Base-by-base conservation (phyloP, 2,113 vertebrate species). In the Myotis davidii region DNA sequence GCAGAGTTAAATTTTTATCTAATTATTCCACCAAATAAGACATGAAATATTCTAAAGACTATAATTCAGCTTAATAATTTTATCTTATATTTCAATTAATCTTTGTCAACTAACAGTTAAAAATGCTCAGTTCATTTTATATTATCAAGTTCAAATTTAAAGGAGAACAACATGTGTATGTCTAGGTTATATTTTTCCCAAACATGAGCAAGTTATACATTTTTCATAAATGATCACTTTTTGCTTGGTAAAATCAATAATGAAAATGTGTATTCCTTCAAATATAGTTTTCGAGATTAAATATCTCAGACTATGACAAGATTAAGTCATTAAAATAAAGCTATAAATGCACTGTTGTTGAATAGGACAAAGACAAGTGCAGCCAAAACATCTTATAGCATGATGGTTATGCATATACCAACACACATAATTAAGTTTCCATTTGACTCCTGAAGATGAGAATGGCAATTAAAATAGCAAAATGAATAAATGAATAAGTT, bases 381-480 rank as follows among this genome's bases (percentile, higher is more conserved):
- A n/a, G 76, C 54, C 70, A 84, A 79, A 96, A 94, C 72, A 76
- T 89, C 83, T 59, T 94, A 67, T 94, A 94, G 88, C 69, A 97
- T 91, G 88, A 92, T 93, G 83, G 96, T 93, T 91, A 73, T 67
- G 87, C 50, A 39, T 84, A 94, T 23, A 95, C 70, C 85, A 93
- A 93, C 65, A 87, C n/a, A 37, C 79, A 48, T 89, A 85, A 93
- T 91, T 93, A 84, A 97, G 96, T 95, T 96, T 87, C 89, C 54
- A 85, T 95, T 95, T 95, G 94, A 97, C 89, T 97, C 97, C 65
- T 65, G 65, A 82, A 95, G 34, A 20, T 42, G 87, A 97, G 83
- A 96, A 98, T 77, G 87, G 27, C 84, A 98, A 96, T 95, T 96
- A 92, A 93, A 97, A 90, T 87, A 94, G 94, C 85, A 89, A 96